Conservation (phyloP, 2,888 invertebrate species). For the Hemicrepidius hirtus region DNA sequence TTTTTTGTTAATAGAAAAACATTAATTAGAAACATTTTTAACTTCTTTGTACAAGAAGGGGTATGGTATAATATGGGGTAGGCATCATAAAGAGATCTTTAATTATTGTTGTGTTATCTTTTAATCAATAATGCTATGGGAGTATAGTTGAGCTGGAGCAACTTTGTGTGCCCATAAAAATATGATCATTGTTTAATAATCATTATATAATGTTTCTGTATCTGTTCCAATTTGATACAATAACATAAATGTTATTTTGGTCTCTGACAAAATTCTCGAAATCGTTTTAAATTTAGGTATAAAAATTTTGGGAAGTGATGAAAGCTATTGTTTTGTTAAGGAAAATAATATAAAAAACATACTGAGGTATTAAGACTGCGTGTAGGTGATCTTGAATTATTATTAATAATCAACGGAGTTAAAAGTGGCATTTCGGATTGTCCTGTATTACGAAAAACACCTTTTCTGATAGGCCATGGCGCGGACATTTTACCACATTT, state of each 20-base stretch:
- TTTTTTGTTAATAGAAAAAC: too few species aligned
- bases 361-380: constrained; percentile 12
- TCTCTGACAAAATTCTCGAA: constrained; percentile 17
- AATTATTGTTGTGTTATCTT: too few species aligned
- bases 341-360: constrained; percentile 8
- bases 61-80: too few species aligned
- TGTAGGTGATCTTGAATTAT: constrained; percentile 2
- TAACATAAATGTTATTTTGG: constrained; percentile 16
- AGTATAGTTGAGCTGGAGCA: too few species aligned
- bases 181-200: background rate
- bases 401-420: constrained; percentile 16
- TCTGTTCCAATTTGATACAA: constrained; percentile 10
- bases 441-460: constrained; percentile 8
- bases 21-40: too few species aligned
- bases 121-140: too few species aligned
- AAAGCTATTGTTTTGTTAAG: background rate
- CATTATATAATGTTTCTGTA: background rate
- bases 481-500: constrained; percentile 72
- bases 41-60: too few species aligned
- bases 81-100: too few species aligned
- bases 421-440: background rate
- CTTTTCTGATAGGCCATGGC: constrained; percentile 81
- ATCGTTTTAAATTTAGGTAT: constrained; percentile 3
- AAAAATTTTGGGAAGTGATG: constrained; percentile 5
- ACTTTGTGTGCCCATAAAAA: too few species aligned